Evolutionary conservation across 2,113 vertebrate species (phyloP).

Genomic region (Oreocharis arfaki): DNA sequence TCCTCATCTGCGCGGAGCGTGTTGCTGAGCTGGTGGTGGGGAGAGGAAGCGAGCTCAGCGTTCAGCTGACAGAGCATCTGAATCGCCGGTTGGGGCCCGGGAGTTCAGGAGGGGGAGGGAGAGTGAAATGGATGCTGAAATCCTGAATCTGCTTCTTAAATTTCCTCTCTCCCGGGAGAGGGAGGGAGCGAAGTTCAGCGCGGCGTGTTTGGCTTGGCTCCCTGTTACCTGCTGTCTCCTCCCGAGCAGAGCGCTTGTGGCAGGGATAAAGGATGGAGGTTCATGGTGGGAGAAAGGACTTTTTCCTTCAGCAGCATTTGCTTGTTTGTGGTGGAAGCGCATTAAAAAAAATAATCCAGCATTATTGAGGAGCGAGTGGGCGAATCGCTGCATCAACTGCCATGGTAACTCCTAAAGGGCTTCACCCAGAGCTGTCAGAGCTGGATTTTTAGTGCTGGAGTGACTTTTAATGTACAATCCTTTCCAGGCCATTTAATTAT

Average conservation of each 20-base stretch:
- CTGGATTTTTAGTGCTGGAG: not conserved
- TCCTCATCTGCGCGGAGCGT: not conserved
- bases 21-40: constrained; percentile 10
- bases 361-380: constrained; percentile 45
- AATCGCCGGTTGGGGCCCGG: not conserved
- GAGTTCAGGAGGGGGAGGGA: constrained; percentile 5
- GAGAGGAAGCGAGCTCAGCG: not conserved
- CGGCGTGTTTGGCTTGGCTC: not conserved
- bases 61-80: constrained; percentile 21
- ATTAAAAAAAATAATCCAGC: constrained; percentile 18
- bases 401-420: constrained; percentile 60
- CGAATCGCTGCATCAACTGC: constrained; percentile 42
- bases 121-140: not conserved
- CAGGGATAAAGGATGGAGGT: not conserved
- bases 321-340: constrained; percentile 40
- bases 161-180: constrained; percentile 6
- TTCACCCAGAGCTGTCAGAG: constrained; percentile 45
- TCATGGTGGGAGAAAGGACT: not conserved
- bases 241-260: not conserved
- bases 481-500: constrained; percentile 44
- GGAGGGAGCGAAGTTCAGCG: not conserved
- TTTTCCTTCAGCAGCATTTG: not conserved
- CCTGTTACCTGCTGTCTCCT: constrained; percentile 4
- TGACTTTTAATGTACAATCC: constrained; percentile 23
- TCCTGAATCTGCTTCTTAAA: constrained; percentile 32